Base-by-base conservation (phyloP, 2,888 invertebrate species). In the Caenorhabditis uteleia region DNA sequence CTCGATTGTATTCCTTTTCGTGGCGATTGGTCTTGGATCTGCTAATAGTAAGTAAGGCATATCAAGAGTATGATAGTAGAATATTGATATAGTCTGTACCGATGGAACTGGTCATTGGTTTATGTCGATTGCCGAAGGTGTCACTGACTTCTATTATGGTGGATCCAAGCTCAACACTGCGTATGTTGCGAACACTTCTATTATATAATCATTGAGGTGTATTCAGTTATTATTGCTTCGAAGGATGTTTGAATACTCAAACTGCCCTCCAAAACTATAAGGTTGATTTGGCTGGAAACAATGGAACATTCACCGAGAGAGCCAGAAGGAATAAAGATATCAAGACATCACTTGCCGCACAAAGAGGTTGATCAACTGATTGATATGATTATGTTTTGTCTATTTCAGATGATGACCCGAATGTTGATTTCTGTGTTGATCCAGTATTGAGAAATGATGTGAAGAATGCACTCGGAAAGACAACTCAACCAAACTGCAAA, bases 231-330 rank as follows among this genome's bases (percentile, higher is more conserved):
- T 67, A 60, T 45, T 70, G 70, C 40, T 70, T 67, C 55, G 64
- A 70, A 26, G 70, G 60, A 33, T 70, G 70, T 20, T 47, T 70
- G 40, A 61, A 67, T 36, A 70, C 67, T 14, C 51, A 46, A 23
- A 70, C 67, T 33, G 70, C 60, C 21, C 54, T 67, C 18, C 70
- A 70, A 31, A 70, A 70, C 57, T 70, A 64, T 42, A 70, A 70
- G 51, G 64, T 70, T 12, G 26, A 16, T 12, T 26, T 55, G 23
- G 39, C 61, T 3, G 61, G 49, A 50, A 55, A 23, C 1, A 61
- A 55, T 20, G 25, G 18, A 6, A 47, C 53, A 5, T 18, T 21
- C 20, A 18, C 40, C 29, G 49, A 61, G 26, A 53, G 60, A 53
- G 7, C 48, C 25, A 47, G 54, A 16, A 14, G 31, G 26, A 23